Base-by-base conservation (phyloP, 2,888 invertebrate genomes). In the Ceriagrion tenellum region DNA sequence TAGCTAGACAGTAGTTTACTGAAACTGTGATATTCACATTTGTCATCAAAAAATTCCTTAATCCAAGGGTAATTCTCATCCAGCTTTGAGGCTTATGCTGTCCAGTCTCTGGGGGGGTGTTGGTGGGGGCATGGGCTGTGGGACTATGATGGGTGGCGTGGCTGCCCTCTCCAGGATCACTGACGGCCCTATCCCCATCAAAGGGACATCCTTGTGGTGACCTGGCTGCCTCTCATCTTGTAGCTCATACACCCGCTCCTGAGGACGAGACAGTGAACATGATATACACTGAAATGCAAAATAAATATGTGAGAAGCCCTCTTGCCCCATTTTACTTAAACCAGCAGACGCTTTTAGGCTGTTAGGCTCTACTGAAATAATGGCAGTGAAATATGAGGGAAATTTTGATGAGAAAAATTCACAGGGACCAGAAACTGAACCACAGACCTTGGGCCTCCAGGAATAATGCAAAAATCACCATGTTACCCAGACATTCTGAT, bases 201-300 rank as follows among this genome's bases (percentile, higher is more conserved):
- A 96, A 96, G 98, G 98, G 30, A 98, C 98, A 95, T 98, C 98
- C 97, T 98, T 98, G 35, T 95, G 98, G 98, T 69, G 93, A 30
- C 47, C 47, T 16, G 96, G 98, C 98, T 91, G 96, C 96, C 96
- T 96, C 81, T 96, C 96, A 90, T 96, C 96, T 95, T 96, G 96
- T n/a, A 96, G 96, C 93, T 97, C 97, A 96, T 97, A 97, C 13
- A 98, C 98, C 30, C 98, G 97, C 96, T 98, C 98, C 98, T 98
- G 96, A 6, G 96, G 96, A 95, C 90, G 95, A 56, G 95, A 90
- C 95, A 95, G 88, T 23, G 56, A 20, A 2, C 23, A 89, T 47
- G 47, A 69, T 47, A 69, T 47, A 69, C 69, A 69, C 26, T 69
- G 18, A 13, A 6, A 69, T 8, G 47, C 47, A 47, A 47, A 47